Percentiles rank a stretch among this genome's conserved stretches.
Conservation (phyloP, 35 echinoderm and acorn worm species). For the Chiridota heheva region DNA sequence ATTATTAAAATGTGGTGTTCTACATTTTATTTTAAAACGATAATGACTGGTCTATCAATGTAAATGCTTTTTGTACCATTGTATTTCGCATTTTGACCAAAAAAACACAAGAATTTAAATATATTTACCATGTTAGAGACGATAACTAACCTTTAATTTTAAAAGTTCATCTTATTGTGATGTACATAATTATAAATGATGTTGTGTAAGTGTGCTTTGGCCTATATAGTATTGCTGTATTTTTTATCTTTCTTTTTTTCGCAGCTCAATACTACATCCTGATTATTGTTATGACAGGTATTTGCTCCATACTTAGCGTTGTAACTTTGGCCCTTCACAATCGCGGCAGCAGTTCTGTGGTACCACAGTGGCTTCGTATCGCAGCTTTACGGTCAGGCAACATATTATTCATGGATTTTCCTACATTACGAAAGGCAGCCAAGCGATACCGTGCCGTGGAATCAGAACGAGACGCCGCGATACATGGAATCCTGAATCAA, state of each 20-base stretch:
- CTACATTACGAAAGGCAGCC: conserved; percentile 32
- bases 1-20: too few species aligned
- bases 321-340: conserved; percentile 63
- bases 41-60: too few species aligned
- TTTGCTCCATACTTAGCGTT: conserved; percentile 66
- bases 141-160: too few species aligned
- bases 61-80: too few species aligned
- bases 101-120: too few species aligned
- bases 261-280: conserved; percentile 81
- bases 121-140: too few species aligned
- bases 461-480: conserved; percentile 26
- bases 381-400: conserved; percentile 47
- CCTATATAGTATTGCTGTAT: too few species aligned
- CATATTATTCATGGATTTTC: conserved; percentile 26
- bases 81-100: too few species aligned
- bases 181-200: too few species aligned
- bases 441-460: conserved; percentile 42
- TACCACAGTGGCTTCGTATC: conserved; percentile 51
- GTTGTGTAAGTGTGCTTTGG: too few species aligned
- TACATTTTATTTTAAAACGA: too few species aligned
- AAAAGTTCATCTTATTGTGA: too few species aligned
- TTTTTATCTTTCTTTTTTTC: conserved; percentile 11
- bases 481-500: conserved; percentile 56
- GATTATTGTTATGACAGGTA: conserved; percentile 67
- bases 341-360: conserved; percentile 60